Evolutionary conservation across 1,140 invertebrate species (phyloP), one percentile per base, ranked within the genome.

Genomic region (Pachyrhynchus sulphureomaculatus): DNA sequence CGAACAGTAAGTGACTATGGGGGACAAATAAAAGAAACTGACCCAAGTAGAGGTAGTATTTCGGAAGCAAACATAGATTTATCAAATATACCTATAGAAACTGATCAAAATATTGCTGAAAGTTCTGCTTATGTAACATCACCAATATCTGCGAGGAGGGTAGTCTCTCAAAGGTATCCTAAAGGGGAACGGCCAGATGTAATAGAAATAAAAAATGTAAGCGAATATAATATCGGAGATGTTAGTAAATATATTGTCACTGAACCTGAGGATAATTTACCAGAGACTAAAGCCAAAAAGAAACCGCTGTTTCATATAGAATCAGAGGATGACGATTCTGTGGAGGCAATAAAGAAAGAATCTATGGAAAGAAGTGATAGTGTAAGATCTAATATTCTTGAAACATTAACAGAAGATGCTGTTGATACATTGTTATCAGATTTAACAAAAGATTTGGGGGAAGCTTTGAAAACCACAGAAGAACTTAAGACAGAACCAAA

Each of bases 241-340:
- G 60, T 63, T 9, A 42, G 13, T 12, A 47, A 51, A 26, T 69
- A 73, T 32, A 63, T 66, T 45, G 69, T 70, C 2, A 71, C 64
- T 2, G 67, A 72, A 48, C 67, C 67, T 5, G 59, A 58, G 41
- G 71, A 72, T 33, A 42, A 2, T 17, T 48, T 42, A 36, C 41
- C 53, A 3, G 24, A 39, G 15, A 60, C 49, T 36, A 32, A 12
- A 12, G 9, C 13, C 3, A 66, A 62, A 36, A 65, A 67, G 39
- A 69, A 65, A 65, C 68, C 76, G 13, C 52, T 77, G 37, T 77
- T 77, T 62, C 72, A 69, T 53, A 70, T 77, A 42, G 75, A 73
- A 67, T 77, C 75, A n/a, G 71, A 75, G 58, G 75, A 77, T n/a
- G 71, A 72, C 26, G 70, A 74, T 36, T 59, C 59, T 12, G 18